Percentiles rank a stretch among this genome's conserved stretches.
Conservation (phyloP, 2,888 invertebrate genomes). For the Drosophila monieri region DNA sequence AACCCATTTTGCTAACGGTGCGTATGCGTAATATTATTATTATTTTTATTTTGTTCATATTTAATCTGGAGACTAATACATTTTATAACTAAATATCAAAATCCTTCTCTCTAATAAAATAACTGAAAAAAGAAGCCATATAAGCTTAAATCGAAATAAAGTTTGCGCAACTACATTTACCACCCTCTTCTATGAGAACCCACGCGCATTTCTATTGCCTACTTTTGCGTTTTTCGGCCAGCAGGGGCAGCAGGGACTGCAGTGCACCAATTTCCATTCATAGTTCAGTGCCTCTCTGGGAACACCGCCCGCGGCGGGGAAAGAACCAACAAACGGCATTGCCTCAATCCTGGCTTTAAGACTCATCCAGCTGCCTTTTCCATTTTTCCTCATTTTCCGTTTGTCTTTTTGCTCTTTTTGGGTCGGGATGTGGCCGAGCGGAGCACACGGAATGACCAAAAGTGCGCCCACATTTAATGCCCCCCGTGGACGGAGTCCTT, state of each 20-base stretch:
- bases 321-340: conserved; percentile 19
- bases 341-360: conserved; percentile 64
- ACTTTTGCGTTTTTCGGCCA: conserved; percentile 43
- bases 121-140: no score
- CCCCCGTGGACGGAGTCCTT: conserved; percentile 5
- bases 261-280: conserved; percentile 63
- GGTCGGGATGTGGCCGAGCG: conserved; percentile 18
- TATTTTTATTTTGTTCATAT: no score
- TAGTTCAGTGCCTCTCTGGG: conserved; percentile 44
- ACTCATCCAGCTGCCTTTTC: conserved; percentile 36
- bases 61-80: no score
- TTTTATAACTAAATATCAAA: no score
- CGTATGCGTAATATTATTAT: background rate
- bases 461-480: conserved; percentile 54
- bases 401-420: background rate
- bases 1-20: background rate
- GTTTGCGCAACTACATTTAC: background rate
- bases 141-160: background rate
- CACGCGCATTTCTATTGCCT: conserved; percentile 45
- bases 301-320: conserved; percentile 19
- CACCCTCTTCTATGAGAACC: conserved; percentile 6
- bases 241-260: conserved; percentile 8
- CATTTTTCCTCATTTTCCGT: conserved; percentile 33
- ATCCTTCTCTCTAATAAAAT: no score
- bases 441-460: conserved; percentile 38